Evolutionary conservation across 1,140 invertebrate genomes (phyloP).

Genomic region (Drosophila pallidifrons): DNA sequence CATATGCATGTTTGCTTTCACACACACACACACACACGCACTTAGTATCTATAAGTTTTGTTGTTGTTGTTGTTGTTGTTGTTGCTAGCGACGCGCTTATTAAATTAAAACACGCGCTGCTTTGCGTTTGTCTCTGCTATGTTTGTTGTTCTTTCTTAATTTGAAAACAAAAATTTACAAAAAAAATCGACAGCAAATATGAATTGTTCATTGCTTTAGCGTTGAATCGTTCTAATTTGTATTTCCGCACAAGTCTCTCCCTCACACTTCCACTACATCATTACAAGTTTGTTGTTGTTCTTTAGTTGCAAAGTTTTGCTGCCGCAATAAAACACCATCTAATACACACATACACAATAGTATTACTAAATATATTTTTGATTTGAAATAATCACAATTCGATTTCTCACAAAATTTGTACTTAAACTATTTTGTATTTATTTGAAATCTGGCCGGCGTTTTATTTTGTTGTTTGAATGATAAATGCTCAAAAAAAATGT

Average conservation of each 20-base stretch:
- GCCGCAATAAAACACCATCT: conserved; percentile 36
- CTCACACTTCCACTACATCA: conserved; percentile 13
- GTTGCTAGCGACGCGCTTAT: conserved; percentile 63
- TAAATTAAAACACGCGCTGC: conserved; percentile 67
- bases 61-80: conserved; percentile 26
- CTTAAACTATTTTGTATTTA: conserved; percentile 10
- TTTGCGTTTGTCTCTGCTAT: conserved; percentile 40
- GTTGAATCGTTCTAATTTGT: conserved; percentile 65
- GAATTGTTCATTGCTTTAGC: conserved; percentile 29
- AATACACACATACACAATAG: neutral
- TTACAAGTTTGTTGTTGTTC: conserved; percentile 9
- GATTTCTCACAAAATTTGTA: conserved; percentile 2
- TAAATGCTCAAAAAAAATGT: neutral
- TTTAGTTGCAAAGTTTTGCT: conserved; percentile 38
- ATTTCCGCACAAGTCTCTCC: conserved; percentile 60
- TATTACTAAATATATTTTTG: conserved; percentile 18
- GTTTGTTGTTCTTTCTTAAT: conserved; percentile 38
- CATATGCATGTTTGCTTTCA: conserved; percentile 30
- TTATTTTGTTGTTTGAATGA: conserved; percentile 41
- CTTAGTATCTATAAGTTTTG: conserved; percentile 71
- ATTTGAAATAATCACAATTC: conserved; percentile 15
- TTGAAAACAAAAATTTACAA: conserved; percentile 31
- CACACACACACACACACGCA: conserved; percentile 48
- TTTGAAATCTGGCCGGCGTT: conserved; percentile 60
- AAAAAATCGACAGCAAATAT: conserved; percentile 15